phyloP scores from a whole-genome alignment of 2,797 vertebrate species.

The Channallabes apus region DNA sequence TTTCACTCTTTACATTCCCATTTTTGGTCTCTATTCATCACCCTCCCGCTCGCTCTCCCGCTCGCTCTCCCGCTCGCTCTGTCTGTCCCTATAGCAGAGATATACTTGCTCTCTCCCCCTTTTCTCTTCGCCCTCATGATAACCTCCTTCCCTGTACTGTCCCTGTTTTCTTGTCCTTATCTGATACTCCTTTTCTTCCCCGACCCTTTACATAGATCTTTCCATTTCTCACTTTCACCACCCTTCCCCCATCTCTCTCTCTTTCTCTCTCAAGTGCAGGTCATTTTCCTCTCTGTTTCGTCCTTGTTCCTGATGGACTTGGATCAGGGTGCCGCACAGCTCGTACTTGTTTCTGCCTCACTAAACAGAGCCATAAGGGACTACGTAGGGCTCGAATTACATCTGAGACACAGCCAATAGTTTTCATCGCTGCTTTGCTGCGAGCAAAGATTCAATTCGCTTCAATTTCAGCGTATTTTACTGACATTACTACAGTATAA shows the following conservation, averaged over 20 bases:
- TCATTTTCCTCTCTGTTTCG: constrained; percentile 20
- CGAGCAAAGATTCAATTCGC: background rate
- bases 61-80: background rate
- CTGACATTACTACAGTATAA: background rate
- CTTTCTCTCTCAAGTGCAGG: background rate
- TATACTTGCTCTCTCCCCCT: background rate
- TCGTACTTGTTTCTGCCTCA: constrained; percentile 11
- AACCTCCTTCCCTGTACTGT: background rate
- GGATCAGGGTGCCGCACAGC: background rate
- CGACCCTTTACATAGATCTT: background rate
- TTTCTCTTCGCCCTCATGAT: background rate
- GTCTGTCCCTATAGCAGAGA: too few species aligned
- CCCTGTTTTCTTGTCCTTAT: background rate
- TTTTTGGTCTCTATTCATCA: constrained; percentile 38
- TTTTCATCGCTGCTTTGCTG: background rate
- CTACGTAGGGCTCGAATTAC: background rate
- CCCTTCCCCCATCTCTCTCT: too few species aligned
- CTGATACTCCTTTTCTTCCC: background rate
- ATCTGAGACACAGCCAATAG: background rate
- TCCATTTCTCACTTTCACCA: background rate
- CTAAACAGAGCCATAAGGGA: constrained; percentile 19
- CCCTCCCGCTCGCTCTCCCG: background rate
- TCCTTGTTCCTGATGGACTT: constrained; percentile 29
- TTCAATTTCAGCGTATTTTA: background rate
- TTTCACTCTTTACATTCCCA: background rate